Conservation (phyloP, 2,113 vertebrate species). For the Nesoenas mayeri region DNA sequence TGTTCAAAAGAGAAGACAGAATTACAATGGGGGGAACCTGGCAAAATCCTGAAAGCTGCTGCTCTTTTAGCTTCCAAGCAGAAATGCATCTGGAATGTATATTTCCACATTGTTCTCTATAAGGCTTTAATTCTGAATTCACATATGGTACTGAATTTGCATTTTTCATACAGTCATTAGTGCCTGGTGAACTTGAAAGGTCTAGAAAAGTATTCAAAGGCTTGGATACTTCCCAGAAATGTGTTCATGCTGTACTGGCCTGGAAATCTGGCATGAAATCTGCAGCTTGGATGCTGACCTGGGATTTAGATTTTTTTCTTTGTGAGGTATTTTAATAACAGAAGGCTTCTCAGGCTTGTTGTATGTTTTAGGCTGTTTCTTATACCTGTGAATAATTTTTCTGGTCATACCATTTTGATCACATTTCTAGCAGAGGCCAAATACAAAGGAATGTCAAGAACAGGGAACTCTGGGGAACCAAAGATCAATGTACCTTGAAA, state of each 20-base stretch:
- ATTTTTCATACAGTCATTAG: constrained; percentile 50
- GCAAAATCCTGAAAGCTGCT: constrained; percentile 43
- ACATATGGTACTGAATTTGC: constrained; percentile 52
- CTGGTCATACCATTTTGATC: neutral
- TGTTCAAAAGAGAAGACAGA: constrained; percentile 3
- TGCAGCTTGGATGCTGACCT: neutral
- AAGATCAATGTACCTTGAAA: neutral
- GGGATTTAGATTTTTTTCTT: neutral
- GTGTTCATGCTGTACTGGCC: constrained; percentile 21
- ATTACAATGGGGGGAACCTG: constrained; percentile 35
- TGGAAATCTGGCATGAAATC: constrained; percentile 31
- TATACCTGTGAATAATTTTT: neutral
- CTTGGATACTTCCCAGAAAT: constrained; percentile 53
- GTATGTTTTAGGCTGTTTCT: neutral
- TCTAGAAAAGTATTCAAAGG: constrained; percentile 49
- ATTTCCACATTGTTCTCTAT: constrained; percentile 32
- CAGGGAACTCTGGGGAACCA: neutral
- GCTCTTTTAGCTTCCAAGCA: constrained; percentile 26
- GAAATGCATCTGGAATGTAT: constrained; percentile 42
- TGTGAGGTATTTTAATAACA: constrained; percentile 8
- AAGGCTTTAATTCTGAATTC: constrained; percentile 46
- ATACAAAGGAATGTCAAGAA: neutral
- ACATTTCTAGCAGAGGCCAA: neutral
- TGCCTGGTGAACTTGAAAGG: constrained; percentile 54
- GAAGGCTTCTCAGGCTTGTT: neutral